These are phyloP conservation scores for Blera fallax DNA, from an alignment of 2,888 invertebrate genomes.

Conservation along the genomic window DNA sequence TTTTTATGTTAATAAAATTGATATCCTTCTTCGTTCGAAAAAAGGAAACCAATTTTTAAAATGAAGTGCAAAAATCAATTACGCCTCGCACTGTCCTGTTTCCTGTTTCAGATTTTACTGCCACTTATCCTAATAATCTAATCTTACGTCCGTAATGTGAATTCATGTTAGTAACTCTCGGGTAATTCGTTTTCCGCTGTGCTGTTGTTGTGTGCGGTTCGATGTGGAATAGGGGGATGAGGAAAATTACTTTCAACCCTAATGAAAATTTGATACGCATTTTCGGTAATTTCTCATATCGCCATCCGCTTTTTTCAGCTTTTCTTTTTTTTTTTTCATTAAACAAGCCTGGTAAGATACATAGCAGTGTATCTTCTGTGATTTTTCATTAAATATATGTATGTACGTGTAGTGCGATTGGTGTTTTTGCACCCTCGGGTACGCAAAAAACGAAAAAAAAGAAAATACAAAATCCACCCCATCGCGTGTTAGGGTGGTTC, in stretches of 20 bases:
- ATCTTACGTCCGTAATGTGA: slow-evolving; percentile 63
- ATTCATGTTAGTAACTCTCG: slow-evolving; percentile 69
- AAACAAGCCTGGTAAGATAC: slow-evolving; percentile 50
- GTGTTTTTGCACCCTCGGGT: slow-evolving; percentile 27
- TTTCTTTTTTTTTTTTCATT: slow-evolving; percentile 35
- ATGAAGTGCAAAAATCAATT: slow-evolving; percentile 70
- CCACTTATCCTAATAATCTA: slow-evolving; percentile 72
- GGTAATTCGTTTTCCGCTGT: slow-evolving; percentile 61
- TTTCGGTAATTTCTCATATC: slow-evolving; percentile 74
- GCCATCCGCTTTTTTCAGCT: slow-evolving; percentile 50
- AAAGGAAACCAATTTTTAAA: slow-evolving; percentile 54
- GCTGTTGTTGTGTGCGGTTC: slow-evolving; percentile 16
- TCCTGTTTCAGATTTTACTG: slow-evolving; percentile 54
- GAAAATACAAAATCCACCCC: slow-evolving; percentile 20
- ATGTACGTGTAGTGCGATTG: slow-evolving; percentile 13
- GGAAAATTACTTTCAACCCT: slow-evolving; percentile 72
- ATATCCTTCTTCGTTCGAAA: slow-evolving; percentile 38
- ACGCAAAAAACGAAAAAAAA: slow-evolving; percentile 18
- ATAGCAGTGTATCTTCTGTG: slow-evolving; percentile 54
- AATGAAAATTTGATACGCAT: slow-evolving; percentile 74
- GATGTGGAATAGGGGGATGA: slow-evolving; percentile 39
- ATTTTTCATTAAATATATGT: slow-evolving; percentile 63
- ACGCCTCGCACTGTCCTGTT: slow-evolving; percentile 49
- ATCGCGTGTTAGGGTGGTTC: slow-evolving; percentile 6
- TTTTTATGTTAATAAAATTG: slow-evolving; percentile 34